Evolutionary conservation across 2,797 vertebrate genomes (phyloP).

Genomic region (Etheostoma perlongum): DNA sequence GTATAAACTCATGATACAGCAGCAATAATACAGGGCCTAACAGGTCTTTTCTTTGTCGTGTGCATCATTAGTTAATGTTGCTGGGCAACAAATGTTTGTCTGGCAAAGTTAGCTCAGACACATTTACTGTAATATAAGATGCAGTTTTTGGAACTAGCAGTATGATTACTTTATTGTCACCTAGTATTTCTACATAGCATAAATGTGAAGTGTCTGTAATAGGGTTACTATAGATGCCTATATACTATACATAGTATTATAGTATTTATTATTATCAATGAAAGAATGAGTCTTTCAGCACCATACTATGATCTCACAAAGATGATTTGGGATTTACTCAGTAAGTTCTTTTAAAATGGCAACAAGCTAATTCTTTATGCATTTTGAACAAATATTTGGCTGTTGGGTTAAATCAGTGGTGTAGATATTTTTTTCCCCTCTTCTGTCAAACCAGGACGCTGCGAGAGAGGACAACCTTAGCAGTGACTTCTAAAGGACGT

Average conservation of each 20-base stretch:
- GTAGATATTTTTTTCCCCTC: background rate
- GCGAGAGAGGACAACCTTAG: constrained; percentile 93
- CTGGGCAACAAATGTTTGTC: background rate
- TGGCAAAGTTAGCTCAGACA: background rate
- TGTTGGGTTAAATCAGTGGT: background rate
- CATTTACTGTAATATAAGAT: background rate
- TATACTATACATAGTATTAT: no score
- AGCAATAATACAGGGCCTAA: background rate
- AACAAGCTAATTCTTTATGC: background rate
- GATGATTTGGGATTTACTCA: background rate
- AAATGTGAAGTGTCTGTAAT: background rate
- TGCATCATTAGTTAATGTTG: background rate
- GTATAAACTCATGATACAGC: background rate
- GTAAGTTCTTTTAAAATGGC: background rate
- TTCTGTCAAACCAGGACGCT: constrained; percentile 85
- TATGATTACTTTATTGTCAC: background rate
- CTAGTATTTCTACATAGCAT: background rate
- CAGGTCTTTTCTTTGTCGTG: background rate
- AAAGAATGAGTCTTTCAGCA: background rate
- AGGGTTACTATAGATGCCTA: no score
- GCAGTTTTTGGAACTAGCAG: background rate
- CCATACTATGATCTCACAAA: background rate
- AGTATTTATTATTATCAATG: background rate
- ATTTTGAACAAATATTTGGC: background rate
- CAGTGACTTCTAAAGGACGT: constrained; percentile 92